Percentiles rank a stretch among this genome's conserved stretches.
Evolutionary conservation across 2,888 invertebrate genomes (phyloP).

Genomic region (Archips crataeganus): DNA sequence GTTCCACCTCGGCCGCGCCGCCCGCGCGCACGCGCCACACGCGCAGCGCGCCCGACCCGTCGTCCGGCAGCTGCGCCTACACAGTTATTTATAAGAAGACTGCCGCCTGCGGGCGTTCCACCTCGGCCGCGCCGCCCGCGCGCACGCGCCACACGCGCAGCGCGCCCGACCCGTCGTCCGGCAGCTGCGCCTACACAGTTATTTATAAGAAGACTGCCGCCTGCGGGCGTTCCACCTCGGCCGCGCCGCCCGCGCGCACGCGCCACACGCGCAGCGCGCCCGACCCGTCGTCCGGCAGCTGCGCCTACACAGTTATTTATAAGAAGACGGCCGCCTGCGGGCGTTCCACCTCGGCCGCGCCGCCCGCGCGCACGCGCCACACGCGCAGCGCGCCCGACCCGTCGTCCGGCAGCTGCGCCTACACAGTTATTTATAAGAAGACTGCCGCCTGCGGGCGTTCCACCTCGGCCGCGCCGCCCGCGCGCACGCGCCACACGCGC

Average conservation of each 20-base stretch:
- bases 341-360: conserved; percentile 86
- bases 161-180: conserved; percentile 95
- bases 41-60: conserved; percentile 92
- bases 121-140: conserved; percentile 78
- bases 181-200: conserved; percentile 90
- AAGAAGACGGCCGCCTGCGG: conserved; percentile 91
- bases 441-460: conserved; percentile 88
- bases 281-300: conserved; percentile 95
- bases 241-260: conserved; percentile 78
- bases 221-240: conserved; percentile 88
- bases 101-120: conserved; percentile 88
- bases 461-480: conserved; percentile 82
- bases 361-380: conserved; percentile 88
- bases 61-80: conserved; percentile 94
- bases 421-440: conserved; percentile 89
- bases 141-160: conserved; percentile 91
- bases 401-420: conserved; percentile 96
- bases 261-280: conserved; percentile 93
- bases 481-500: conserved; percentile 90
- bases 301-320: conserved; percentile 89
- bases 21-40: conserved; percentile 90
- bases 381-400: conserved; percentile 92
- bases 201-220: conserved; percentile 92
- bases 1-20: conserved; percentile 85
- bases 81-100: conserved; percentile 91